A percentile compares a stretch with the other conserved stretches of the same genome.
phyloP scores from a whole-genome alignment of 2,113 vertebrate genomes.

The Collichthys lucidus region DNA sequence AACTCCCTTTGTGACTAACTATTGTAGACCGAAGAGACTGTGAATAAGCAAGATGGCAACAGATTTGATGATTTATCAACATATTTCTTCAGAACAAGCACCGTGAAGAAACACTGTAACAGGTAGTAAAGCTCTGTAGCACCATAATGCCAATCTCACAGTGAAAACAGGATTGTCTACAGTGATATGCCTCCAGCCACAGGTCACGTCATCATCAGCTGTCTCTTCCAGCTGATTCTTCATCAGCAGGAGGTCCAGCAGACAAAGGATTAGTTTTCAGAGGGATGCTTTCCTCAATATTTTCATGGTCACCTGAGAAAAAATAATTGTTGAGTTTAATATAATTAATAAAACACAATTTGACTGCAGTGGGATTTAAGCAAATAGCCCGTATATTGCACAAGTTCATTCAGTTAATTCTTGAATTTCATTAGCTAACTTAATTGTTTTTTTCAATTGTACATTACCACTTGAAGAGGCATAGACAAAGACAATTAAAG shows the following conservation, averaged over 20 bases:
- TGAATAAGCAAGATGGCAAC: neutral
- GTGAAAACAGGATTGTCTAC: slow-evolving; percentile 35
- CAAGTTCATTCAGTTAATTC: neutral
- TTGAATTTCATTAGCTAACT: neutral
- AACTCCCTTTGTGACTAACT: neutral
- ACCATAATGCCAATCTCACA: neutral
- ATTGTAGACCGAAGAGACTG: neutral
- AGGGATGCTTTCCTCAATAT: slow-evolving; percentile 78
- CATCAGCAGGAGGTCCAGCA: slow-evolving; percentile 29
- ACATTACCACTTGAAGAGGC: neutral
- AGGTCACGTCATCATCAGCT: slow-evolving; percentile 31
- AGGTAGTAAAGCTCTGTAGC: slow-evolving; percentile 2
- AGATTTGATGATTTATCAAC: slow-evolving; percentile 6
- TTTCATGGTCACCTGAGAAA: slow-evolving; percentile 66
- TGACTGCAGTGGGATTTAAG: neutral
- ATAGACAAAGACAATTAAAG: neutral
- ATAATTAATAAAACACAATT: neutral
- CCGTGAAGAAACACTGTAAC: slow-evolving; percentile 18
- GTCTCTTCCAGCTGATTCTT: slow-evolving; percentile 18
- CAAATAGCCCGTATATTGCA: neutral
- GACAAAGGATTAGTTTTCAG: slow-evolving; percentile 63
- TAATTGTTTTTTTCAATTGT: no score
- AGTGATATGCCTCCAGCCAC: slow-evolving; percentile 12
- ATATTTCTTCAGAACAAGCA: slow-evolving; percentile 16
- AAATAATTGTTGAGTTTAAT: neutral